These are phyloP conservation scores for Hermaeophaga mercurialis DNA, from an alignment of 2,888 invertebrate genomes.

Conservation along the genomic window DNA sequence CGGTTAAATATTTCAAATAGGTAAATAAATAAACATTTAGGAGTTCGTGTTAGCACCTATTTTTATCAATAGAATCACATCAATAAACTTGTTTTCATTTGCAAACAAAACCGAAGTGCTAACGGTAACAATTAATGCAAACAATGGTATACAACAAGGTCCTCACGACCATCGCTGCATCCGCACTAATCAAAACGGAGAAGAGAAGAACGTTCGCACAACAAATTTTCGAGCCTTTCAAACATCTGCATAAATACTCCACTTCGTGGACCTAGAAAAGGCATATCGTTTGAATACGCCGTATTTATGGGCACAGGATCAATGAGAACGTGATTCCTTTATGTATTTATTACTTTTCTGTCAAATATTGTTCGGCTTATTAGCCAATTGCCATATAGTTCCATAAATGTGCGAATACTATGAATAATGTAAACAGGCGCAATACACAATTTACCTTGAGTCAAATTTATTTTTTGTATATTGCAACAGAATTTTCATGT, in stretches of 20 bases:
- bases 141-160: background rate
- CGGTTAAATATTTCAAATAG: too few species aligned
- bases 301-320: background rate
- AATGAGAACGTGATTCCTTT: constrained; percentile 8
- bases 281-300: constrained; percentile 12
- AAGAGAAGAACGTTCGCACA: constrained; percentile 9
- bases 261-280: constrained; percentile 13
- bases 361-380: background rate
- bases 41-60: too few species aligned
- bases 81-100: background rate
- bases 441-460: too few species aligned
- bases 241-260: constrained; percentile 12
- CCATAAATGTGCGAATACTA: background rate
- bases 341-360: background rate
- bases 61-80: too few species aligned
- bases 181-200: constrained; percentile 9
- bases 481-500: too few species aligned
- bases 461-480: too few species aligned
- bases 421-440: constrained; percentile 1
- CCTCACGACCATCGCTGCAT: background rate
- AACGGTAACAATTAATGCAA: constrained; percentile 13
- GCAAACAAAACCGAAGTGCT: background rate
- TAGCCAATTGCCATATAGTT: background rate
- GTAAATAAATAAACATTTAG: too few species aligned
- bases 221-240: constrained; percentile 12